Evolutionary conservation across 2,797 vertebrate species (phyloP), one percentile per base, ranked within the genome.

Genomic region (Melanogrammus aeglefinus): DNA sequence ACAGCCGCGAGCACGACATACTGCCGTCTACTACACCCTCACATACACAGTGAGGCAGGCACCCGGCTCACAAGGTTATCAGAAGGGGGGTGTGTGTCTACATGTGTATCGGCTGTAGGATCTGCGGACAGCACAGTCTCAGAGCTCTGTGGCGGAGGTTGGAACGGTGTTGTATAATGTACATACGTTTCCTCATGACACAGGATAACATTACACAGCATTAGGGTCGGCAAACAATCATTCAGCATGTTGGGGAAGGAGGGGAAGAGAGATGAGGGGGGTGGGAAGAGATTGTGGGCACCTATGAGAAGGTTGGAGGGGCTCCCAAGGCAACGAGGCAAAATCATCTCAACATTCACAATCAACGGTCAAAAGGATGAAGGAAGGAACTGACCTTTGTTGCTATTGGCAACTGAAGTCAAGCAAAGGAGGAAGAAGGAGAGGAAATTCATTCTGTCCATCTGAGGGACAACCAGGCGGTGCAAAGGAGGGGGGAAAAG

Each of bases 371-470:
- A 89, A 88, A 91, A 90, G 82, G 86, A 92, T 76, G 88, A 92
- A 69, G 63, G 63, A 69, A 69, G 86, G 81, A 89, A 94, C 95
- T 95, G 93, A 95, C 94, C 94, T 95, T 95, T 95, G 94, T 95
- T 95, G 93, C 94, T 90, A 93, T 63, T 86, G 90, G 92, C 94
- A 94, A 93, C 92, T 79, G 93, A 94, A 93, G 92, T 91, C 90
- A 91, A 94, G 92, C 91, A 92, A 93, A 95, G 92, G 87, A 94
- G 90, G 87, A 95, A 91, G 89, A 95, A 93, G 91, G 93, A 93
- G 93, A 95, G 92, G 92, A 94, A 93, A 92, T 89, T 93, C 93
- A 94, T 94, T 94, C 91, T 95, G 93, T 92, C 93, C 95, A 95
- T 95, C 95, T 95, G 91, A 91, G 82, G 87, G 86, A 71, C 76